phyloP scores from a whole-genome alignment of 1,140 invertebrate genomes.

The Tetragonula clypearis region DNA sequence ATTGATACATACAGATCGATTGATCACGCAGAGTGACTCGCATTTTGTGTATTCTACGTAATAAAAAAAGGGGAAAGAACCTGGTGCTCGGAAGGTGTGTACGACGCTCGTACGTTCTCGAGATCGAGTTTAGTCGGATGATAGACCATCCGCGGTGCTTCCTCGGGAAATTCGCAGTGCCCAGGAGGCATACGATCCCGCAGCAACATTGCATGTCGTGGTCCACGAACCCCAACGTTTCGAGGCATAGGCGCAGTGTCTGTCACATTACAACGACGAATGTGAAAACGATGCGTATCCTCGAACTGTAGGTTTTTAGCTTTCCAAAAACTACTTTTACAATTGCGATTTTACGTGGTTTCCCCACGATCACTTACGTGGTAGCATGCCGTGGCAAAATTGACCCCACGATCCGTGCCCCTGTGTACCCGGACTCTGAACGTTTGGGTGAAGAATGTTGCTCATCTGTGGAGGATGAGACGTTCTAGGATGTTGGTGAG shows the following conservation, averaged over 20 bases:
- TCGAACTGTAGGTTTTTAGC: too few species aligned
- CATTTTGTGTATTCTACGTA: background rate
- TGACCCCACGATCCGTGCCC: conserved; percentile 75
- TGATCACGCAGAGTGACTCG: accelerated
- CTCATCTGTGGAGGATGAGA: conserved; percentile 64
- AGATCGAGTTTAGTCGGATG: conserved; percentile 65
- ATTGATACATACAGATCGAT: background rate
- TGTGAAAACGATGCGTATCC: background rate
- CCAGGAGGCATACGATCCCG: conserved; percentile 75
- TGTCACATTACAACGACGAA: conserved; percentile 39
- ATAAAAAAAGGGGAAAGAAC: conserved; percentile 33
- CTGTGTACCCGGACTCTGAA: conserved; percentile 71
- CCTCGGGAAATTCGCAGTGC: conserved; percentile 73
- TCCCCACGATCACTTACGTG: conserved; percentile 72
- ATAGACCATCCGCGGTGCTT: conserved; percentile 72
- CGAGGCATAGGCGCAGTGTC: conserved; percentile 60
- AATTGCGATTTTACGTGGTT: background rate
- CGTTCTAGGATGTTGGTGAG: conserved; percentile 73
- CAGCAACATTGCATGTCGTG: conserved; percentile 77
- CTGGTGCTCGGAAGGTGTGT: conserved; percentile 71
- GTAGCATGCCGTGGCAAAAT: conserved; percentile 75
- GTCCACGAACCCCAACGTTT: conserved; percentile 69
- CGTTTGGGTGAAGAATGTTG: conserved; percentile 73
- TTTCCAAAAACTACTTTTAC: too few species aligned
- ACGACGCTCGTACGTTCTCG: conserved; percentile 61